These are phyloP conservation scores for Melanotaenia duboulayi DNA, from an alignment of 2,113 vertebrate genomes.

Conservation along the genomic window DNA sequence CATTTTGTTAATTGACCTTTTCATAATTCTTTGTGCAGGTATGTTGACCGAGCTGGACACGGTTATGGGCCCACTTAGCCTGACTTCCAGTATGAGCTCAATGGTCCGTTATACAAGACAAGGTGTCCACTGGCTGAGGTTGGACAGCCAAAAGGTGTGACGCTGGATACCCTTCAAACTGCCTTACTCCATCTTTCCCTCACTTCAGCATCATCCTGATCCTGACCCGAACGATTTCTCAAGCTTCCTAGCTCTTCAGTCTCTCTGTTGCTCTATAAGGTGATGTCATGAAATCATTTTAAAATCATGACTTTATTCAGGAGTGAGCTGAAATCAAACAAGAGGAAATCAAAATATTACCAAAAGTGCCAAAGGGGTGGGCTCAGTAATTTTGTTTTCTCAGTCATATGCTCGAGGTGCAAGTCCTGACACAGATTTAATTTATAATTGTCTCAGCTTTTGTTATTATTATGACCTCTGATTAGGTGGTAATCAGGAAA, in stretches of 20 bases:
- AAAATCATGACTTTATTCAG: neutral
- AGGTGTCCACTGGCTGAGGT: constrained; percentile 89
- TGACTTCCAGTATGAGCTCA: constrained; percentile 86
- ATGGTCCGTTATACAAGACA: constrained; percentile 89
- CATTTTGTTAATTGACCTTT: no score
- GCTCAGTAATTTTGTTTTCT: neutral
- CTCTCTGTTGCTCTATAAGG: neutral
- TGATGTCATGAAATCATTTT: neutral
- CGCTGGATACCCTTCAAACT: neutral
- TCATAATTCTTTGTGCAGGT: constrained; percentile 75
- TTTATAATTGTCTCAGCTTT: constrained; percentile 51
- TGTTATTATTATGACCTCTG: constrained; percentile 14
- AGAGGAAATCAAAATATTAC: constrained; percentile 8
- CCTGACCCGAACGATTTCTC: constrained; percentile 15
- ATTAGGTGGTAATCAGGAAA: constrained; percentile 2
- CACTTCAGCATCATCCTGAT: neutral
- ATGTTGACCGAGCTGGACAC: constrained; percentile 88
- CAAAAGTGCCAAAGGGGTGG: constrained; percentile 21
- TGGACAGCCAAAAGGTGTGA: constrained; percentile 80
- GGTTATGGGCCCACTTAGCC: constrained; percentile 80
- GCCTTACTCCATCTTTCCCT: neutral
- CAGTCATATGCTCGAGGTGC: constrained; percentile 31
- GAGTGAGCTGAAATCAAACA: constrained; percentile 2
- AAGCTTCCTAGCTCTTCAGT: neutral
- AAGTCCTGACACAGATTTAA: constrained; percentile 35